Base-by-base conservation (phyloP, 2,888 invertebrate genomes). In the Synanthedon vespiformis region DNA sequence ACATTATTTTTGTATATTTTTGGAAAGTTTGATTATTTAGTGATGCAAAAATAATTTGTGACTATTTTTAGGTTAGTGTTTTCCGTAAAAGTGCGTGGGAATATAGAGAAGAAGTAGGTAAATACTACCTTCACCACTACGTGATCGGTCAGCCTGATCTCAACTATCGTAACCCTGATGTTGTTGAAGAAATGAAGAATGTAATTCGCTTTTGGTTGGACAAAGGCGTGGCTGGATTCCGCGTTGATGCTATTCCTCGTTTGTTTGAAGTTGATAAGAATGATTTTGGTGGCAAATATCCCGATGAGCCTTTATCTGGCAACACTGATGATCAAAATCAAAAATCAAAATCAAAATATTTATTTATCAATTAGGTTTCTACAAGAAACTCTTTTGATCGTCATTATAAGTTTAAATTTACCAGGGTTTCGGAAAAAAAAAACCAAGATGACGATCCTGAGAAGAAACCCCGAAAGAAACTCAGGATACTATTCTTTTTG, bases 211-310 rank as follows among this genome's bases (percentile, higher is more conserved):
- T 92, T 68, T 98, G 97, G 97, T 70, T 97, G 50, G 90, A 92
- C 22, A 91, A 91, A 67, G 96, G 96, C 0, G 92, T 97, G 0
- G 93, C 94, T 67, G 98, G 97, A 0, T 95, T 97, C 67, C 90
- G 96, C 61, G 89, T 97, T 44, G 94, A 95, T 66, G 94, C 95
- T 1, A 89, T 94, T 10, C 77, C 87, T 57, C 91, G 90, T 76
- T 68, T 93, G 44, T 92, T 89, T 57, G 93, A 93, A 76, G 86
- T 83, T 1, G 77, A 87, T 49, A 88, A 87, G 55, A 66, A 67
- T 40, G 53, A 70, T 1, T 81, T 64, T 53, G 86, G 77, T 40
- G 87, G 88, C 0, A 76, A 67, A 52, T 78, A 88, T 44, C 74
- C 74, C 1, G 89, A 93, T 69, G 93, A 92, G 68, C 91, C 90